Conservation (phyloP, 2,113 vertebrate genomes). For the Bubo blakistoni region DNA sequence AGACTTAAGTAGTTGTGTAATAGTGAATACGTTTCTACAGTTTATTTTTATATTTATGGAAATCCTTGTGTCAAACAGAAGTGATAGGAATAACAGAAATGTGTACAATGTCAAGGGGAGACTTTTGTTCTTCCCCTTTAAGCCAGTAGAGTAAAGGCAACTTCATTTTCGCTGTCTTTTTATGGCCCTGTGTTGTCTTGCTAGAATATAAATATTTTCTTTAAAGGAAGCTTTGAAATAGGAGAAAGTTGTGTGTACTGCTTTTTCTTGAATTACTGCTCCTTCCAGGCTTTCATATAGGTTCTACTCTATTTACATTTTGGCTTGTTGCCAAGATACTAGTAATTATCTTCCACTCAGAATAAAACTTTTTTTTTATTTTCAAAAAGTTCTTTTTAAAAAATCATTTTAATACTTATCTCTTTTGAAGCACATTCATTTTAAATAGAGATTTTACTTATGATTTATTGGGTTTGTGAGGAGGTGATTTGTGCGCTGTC, state of each 20-base stretch:
- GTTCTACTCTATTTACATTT: background rate
- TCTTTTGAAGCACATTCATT: background rate
- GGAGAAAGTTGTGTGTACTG: background rate
- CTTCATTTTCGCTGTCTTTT: background rate
- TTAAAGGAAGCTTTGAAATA: background rate
- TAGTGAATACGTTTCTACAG: background rate
- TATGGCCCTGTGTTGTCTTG: background rate
- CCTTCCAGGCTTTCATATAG: background rate
- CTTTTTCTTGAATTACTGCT: background rate
- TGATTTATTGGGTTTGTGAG: background rate
- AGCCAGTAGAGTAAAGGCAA: background rate
- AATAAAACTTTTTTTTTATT: background rate
- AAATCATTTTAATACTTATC: background rate
- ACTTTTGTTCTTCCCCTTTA: background rate
- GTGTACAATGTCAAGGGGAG: background rate
- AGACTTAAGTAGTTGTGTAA: background rate
- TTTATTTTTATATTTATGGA: background rate
- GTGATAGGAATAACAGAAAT: background rate
- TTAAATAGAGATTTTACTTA: background rate
- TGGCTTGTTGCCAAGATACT: background rate
- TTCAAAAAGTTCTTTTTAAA: rapidly evolving
- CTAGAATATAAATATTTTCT: background rate
- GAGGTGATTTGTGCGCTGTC: background rate
- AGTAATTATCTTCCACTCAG: background rate
- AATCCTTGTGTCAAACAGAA: background rate